phyloP scores from a whole-genome alignment of 2,113 vertebrate species.

The Bos taurus region DNA sequence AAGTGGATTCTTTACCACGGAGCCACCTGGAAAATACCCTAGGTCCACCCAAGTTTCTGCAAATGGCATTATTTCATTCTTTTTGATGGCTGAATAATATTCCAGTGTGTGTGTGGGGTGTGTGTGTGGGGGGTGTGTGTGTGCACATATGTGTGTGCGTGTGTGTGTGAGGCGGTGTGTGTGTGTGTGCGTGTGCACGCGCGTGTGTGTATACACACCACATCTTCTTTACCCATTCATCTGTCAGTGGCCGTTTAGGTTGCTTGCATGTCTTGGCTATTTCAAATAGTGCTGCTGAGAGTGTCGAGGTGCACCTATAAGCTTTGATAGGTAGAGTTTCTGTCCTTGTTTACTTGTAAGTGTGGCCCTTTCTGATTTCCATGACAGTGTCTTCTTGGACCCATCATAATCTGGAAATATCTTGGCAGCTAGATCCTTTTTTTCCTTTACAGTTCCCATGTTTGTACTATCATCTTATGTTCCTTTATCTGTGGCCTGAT shows the following conservation, averaged over 20 bases:
- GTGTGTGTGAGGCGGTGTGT: not conserved
- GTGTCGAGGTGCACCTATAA: not conserved
- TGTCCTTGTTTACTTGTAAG: not conserved
- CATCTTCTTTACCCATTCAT: not conserved
- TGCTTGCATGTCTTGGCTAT: not conserved
- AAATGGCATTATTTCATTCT: not conserved
- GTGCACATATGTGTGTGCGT: too few species aligned
- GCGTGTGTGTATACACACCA: not conserved
- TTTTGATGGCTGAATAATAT: not conserved
- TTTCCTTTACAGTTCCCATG: fast-evolving
- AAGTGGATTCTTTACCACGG: not conserved
- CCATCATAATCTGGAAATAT: not conserved
- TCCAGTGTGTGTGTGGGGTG: not conserved
- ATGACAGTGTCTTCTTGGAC: not conserved
- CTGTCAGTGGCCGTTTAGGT: not conserved
- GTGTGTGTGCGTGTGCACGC: fast-evolving
- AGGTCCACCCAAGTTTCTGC: not conserved
- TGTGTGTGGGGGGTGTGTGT: fast-evolving
- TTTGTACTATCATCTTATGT: not conserved
- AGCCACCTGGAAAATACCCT: not conserved
- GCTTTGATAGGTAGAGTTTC: not conserved
- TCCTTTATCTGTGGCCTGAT: not conserved
- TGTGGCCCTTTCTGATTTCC: not conserved
- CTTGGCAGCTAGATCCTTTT: not conserved
- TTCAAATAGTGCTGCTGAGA: not conserved